A percentile compares a stretch with the other conserved stretches of the same genome.
These are phyloP conservation scores for Terebella lapidaria DNA, from an alignment of 2,888 invertebrate species.

Conservation along the genomic window DNA sequence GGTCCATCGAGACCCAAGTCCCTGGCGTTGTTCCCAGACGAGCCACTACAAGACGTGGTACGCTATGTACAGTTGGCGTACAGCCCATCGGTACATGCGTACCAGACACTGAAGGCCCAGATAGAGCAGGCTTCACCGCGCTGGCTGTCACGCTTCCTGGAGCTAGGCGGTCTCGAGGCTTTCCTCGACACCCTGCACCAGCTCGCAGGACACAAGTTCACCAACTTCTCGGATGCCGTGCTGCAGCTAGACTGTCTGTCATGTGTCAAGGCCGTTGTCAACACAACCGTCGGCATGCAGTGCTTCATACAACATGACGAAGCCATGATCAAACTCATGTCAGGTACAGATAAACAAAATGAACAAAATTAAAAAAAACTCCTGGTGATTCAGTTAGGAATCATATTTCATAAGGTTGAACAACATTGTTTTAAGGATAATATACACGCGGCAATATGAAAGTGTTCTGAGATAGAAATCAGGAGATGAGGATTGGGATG, in stretches of 20 bases:
- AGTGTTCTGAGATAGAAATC: too few relatives aligned
- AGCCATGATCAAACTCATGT: conserved; percentile 51
- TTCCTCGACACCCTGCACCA: conserved; percentile 53
- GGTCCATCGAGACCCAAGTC: too few relatives aligned
- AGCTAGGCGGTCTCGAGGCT: conserved; percentile 53
- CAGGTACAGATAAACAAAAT: too few relatives aligned
- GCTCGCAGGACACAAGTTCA: conserved; percentile 38
- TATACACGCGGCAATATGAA: too few relatives aligned
- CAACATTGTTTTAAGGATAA: too few relatives aligned
- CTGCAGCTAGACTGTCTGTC: conserved; percentile 55
- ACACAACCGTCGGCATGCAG: conserved; percentile 52
- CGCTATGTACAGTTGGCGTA: conserved; percentile 30
- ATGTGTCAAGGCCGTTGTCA: conserved; percentile 54
- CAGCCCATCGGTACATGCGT: conserved; percentile 35
- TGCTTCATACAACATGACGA: conserved; percentile 48
- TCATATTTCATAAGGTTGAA: too few relatives aligned
- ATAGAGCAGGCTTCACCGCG: conserved; percentile 38
- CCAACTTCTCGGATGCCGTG: conserved; percentile 51
- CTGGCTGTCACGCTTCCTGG: conserved; percentile 55
- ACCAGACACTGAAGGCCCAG: conserved; percentile 35
- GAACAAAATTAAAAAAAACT: too few relatives aligned
- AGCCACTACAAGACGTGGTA: not conserved
- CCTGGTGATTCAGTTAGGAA: too few relatives aligned
- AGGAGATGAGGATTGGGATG: too few relatives aligned
- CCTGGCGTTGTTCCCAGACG: too few relatives aligned